Evolutionary conservation across 2,888 invertebrate genomes (phyloP), one percentile per base, ranked within the genome.

Genomic region (Eulithis testata): DNA sequence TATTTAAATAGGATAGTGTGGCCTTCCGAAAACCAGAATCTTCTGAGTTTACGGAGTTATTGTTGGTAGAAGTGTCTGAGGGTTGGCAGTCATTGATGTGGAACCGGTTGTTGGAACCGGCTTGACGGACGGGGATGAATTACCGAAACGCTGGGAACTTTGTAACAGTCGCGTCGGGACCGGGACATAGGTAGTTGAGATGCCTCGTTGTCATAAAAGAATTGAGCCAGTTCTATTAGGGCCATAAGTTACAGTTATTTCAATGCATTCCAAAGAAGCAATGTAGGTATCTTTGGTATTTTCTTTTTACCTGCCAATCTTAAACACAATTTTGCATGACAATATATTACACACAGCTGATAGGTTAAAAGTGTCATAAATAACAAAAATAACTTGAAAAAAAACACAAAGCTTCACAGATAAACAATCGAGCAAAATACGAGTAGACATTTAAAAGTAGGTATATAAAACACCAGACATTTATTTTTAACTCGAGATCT

Each of bases 31-130:
- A 63, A 63, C 55, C 57, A 65, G 62, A 55, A 58, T 50, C 40
- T 45, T 43, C 45, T 52, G 47, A 52, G 55, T 52, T 37, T 50
- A 65, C 61, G 44, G 51, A 58, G 63, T 53, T 63, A 55, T 63
- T 60, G 66, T 62, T 63, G 57, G 53, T 51, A 52, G 49, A 40
- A 58, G 63, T 79, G 83, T 31, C n/a, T 40, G 63, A 67, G 88
- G 88, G 89, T 84, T 87, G 82, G 85, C 82, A 90, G 89, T 88
- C 91, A 92, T 89, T 92, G 91, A 91, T 86, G 88, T 86, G 83
- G 84, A 92, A 92, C 92, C 92, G 91, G 92, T 91, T 88, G 74
- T 91, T 86, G 73, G 81, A 88, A 89, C 88, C 89, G 88, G 89
- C 84, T 87, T 76, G 87, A 86, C 85, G 81, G 87, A 87, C 86